Evolutionary conservation across 1,140 invertebrate genomes (phyloP).

Genomic region (Linepithema humile): DNA sequence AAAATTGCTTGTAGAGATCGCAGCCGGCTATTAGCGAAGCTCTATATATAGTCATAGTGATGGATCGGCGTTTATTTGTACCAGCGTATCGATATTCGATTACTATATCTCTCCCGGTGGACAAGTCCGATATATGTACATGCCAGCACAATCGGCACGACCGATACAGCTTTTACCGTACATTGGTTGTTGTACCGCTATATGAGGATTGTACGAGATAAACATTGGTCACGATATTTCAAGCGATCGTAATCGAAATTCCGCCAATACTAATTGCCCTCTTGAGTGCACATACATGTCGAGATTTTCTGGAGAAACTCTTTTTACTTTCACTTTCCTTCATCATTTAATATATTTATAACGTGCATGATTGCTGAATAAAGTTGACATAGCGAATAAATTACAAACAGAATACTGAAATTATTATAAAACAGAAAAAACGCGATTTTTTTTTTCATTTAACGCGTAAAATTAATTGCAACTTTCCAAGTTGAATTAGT

Average conservation of each 20-base stretch:
- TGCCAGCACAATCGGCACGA: slow-evolving; percentile 24
- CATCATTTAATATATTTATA: neutral
- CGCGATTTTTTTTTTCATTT: neutral
- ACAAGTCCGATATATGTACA: slow-evolving; percentile 34
- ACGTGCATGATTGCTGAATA: neutral
- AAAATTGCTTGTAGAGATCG: neutral
- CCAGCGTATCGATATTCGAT: slow-evolving; percentile 58
- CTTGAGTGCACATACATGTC: neutral
- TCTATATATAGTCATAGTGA: slow-evolving; percentile 12
- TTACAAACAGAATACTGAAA: neutral
- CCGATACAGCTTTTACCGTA: slow-evolving; percentile 44
- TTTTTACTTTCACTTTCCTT: neutral
- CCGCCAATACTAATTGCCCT: neutral
- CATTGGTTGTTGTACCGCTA: neutral
- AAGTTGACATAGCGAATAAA: neutral
- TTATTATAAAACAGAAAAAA: neutral
- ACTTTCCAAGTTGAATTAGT: too few species aligned
- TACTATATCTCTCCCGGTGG: slow-evolving; percentile 40
- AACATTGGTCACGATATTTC: slow-evolving; percentile 1
- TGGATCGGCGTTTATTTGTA: slow-evolving; percentile 51
- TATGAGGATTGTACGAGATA: neutral
- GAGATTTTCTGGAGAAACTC: neutral
- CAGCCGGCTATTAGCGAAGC: slow-evolving; percentile 28
- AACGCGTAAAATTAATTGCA: neutral
- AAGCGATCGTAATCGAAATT: neutral